Conservation (phyloP, 2,113 vertebrate genomes). For the Myodes glareolus region DNA sequence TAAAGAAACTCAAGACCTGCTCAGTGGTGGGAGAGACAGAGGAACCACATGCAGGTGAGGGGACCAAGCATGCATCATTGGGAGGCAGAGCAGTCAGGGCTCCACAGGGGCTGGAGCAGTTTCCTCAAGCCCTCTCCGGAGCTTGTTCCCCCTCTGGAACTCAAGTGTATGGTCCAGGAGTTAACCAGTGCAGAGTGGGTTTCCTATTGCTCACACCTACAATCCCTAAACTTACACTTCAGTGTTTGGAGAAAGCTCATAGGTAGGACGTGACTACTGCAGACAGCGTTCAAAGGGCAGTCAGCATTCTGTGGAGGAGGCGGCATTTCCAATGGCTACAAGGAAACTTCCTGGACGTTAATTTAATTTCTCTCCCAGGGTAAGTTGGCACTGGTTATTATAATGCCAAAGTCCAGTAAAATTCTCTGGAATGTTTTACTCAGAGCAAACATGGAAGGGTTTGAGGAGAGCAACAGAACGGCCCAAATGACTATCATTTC, state of each 20-base stretch:
- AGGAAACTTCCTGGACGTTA: background rate
- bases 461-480: background rate
- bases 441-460: background rate
- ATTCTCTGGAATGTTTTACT: background rate
- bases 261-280: background rate
- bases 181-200: background rate
- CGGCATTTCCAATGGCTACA: background rate
- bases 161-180: background rate
- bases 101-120: background rate
- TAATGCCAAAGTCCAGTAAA: background rate
- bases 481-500: background rate
- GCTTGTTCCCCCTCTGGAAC: background rate
- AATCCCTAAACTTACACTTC: background rate
- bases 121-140: background rate
- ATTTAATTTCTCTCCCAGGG: background rate
- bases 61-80: background rate
- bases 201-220: background rate
- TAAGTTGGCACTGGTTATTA: background rate
- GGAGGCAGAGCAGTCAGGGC: background rate
- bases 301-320: background rate
- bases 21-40: background rate
- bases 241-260: background rate
- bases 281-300: background rate
- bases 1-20: background rate
- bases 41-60: background rate